These are phyloP conservation scores for Apoda limacodes DNA, from an alignment of 2,888 invertebrate species.

Conservation along the genomic window DNA sequence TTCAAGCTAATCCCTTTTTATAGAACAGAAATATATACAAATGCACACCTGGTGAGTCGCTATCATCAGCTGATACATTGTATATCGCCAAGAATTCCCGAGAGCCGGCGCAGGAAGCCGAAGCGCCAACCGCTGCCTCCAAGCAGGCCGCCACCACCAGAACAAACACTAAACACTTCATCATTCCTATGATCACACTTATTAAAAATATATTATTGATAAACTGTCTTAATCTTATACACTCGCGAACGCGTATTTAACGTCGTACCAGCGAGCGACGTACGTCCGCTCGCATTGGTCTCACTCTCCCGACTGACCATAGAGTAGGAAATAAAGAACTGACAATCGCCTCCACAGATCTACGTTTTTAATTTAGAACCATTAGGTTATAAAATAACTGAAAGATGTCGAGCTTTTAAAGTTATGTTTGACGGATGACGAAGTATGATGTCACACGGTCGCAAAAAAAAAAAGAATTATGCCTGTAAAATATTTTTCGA, in stretches of 20 bases:
- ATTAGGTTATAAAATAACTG: too few species aligned
- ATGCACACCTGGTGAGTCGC: slow-evolving; percentile 53
- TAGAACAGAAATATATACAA: slow-evolving; percentile 25
- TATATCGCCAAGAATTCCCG: slow-evolving; percentile 53
- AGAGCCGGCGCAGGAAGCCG: slow-evolving; percentile 39
- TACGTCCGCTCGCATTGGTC: slow-evolving; percentile 55
- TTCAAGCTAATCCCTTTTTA: slow-evolving; percentile 1
- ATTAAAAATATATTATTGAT: slow-evolving; percentile 31
- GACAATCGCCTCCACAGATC: too few species aligned
- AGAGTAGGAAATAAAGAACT: too few species aligned
- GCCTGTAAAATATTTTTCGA: too few species aligned
- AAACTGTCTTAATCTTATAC: slow-evolving; percentile 30
- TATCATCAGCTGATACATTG: slow-evolving; percentile 62
- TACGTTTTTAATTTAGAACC: too few species aligned
- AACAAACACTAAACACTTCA: slow-evolving; percentile 55
- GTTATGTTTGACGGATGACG: too few species aligned
- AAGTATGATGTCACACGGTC: too few species aligned
- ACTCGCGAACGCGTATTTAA: slow-evolving; percentile 51
- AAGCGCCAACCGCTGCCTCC: slow-evolving; percentile 36
- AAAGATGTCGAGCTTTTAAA: too few species aligned
- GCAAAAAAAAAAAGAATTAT: too few species aligned
- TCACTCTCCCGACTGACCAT: slow-evolving; percentile 52
- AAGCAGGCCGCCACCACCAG: slow-evolving; percentile 37
- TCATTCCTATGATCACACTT: slow-evolving; percentile 42
- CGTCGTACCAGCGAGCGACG: slow-evolving; percentile 30